These are phyloP conservation scores for Sebastes diploproa DNA, from an alignment of 2,797 vertebrate genomes.

Conservation along the genomic window DNA sequence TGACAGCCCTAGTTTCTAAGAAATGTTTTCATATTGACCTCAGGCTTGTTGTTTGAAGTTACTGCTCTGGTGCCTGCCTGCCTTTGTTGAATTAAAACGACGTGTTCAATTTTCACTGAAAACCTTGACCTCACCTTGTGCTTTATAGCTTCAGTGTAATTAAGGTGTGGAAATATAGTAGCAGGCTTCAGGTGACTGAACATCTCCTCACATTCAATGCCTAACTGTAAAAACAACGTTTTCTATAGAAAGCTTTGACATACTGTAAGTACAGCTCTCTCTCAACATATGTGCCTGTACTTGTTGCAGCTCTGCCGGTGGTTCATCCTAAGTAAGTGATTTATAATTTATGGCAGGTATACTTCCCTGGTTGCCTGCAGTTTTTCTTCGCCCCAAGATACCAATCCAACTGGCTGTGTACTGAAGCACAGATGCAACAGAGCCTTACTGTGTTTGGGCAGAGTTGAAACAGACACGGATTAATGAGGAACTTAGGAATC, in stretches of 20 bases:
- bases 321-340: slow-evolving; percentile 37
- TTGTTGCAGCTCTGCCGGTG: slow-evolving; percentile 46
- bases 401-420: slow-evolving; percentile 11
- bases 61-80: neutral
- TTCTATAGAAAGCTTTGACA: neutral
- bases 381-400: slow-evolving; percentile 47
- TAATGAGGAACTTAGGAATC: neutral
- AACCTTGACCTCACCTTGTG: slow-evolving; percentile 4
- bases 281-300: slow-evolving; percentile 21
- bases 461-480: neutral
- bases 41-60: neutral
- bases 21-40: neutral
- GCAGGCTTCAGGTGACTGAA: slow-evolving; percentile 1
- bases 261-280: neutral
- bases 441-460: neutral
- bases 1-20: neutral
- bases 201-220: neutral
- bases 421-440: neutral
- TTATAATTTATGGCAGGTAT: slow-evolving; percentile 29
- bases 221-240: neutral
- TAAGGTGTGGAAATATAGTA: slow-evolving; percentile 28
- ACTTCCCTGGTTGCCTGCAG: slow-evolving; percentile 12
- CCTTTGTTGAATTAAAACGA: neutral
- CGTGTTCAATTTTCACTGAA: neutral
- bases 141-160: neutral